Evolutionary conservation across 1,140 invertebrate species (phyloP).

Genomic region (Venustaconcha ellipsiformis): DNA sequence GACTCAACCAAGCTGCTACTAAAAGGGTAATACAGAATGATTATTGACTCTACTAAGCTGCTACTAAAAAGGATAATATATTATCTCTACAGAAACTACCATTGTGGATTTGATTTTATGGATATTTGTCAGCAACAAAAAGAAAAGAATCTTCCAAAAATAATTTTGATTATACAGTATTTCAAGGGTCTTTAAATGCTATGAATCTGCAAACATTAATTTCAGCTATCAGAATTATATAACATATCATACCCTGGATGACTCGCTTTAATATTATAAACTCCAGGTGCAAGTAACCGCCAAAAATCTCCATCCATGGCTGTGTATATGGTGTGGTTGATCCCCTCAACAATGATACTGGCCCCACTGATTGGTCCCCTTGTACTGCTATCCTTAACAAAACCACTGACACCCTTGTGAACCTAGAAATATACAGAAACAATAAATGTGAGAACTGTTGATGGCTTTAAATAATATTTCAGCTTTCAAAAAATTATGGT

Average conservation of each 20-base stretch:
- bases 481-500: not conserved
- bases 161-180: too few relatives aligned
- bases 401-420: conserved; percentile 89
- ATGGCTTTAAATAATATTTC: not conserved
- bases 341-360: conserved; percentile 77
- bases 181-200: conserved; percentile 59
- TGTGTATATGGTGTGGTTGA: conserved; percentile 69
- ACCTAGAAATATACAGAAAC: conserved; percentile 69
- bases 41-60: too few relatives aligned
- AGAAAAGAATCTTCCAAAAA: too few relatives aligned
- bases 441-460: not conserved
- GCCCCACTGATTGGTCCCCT: conserved; percentile 80
- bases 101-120: too few relatives aligned
- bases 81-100: too few relatives aligned
- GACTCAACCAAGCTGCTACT: too few relatives aligned
- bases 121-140: too few relatives aligned
- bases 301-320: conserved; percentile 90
- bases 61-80: too few relatives aligned
- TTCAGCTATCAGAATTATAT: conserved; percentile 76
- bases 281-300: conserved; percentile 88
- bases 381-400: conserved; percentile 81
- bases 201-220: too few relatives aligned
- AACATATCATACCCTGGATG: conserved; percentile 78
- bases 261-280: conserved; percentile 84
- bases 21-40: too few relatives aligned